Percentiles rank a stretch among this genome's conserved stretches.
Conservation (phyloP, 2,888 invertebrate species). For the Tinea pellionella region DNA sequence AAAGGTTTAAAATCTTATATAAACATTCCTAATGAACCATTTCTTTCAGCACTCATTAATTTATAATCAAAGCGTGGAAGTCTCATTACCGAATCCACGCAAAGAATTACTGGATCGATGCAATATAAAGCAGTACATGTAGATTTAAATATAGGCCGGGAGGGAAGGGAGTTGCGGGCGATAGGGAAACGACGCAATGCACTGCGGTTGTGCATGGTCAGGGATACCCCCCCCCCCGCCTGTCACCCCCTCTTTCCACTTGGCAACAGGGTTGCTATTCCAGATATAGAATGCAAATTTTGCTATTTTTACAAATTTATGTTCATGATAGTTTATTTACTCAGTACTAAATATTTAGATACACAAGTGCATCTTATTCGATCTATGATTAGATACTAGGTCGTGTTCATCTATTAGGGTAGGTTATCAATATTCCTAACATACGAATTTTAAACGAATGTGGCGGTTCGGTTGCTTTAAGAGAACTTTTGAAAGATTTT, state of each 20-base stretch:
- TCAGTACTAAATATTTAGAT: too few species aligned
- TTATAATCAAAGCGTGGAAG: background rate
- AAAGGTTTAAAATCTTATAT: background rate
- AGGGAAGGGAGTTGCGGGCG: constrained; percentile 18
- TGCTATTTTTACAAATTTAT: too few species aligned
- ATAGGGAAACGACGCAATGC: constrained; percentile 29
- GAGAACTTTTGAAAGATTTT: too few species aligned
- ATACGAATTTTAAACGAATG: too few species aligned
- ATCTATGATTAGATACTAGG: too few species aligned
- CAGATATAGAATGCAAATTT: background rate
- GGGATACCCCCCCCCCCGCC: constrained; percentile 31
- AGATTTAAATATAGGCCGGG: constrained; percentile 58
- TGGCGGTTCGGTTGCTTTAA: too few species aligned
- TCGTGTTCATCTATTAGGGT: too few species aligned
- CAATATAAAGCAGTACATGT: constrained; percentile 30
- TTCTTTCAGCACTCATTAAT: background rate
- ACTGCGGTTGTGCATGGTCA: constrained; percentile 59
- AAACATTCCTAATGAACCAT: background rate
- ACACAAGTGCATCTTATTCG: too few species aligned
- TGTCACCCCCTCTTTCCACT: constrained; percentile 21
- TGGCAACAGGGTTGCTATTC: constrained; percentile 6
- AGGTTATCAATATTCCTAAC: too few species aligned
- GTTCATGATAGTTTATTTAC: too few species aligned
- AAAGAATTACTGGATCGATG: constrained; percentile 6
- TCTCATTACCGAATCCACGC: background rate